phyloP scores from a whole-genome alignment of 2,888 invertebrate genomes.

The Lochmaea capreae region DNA sequence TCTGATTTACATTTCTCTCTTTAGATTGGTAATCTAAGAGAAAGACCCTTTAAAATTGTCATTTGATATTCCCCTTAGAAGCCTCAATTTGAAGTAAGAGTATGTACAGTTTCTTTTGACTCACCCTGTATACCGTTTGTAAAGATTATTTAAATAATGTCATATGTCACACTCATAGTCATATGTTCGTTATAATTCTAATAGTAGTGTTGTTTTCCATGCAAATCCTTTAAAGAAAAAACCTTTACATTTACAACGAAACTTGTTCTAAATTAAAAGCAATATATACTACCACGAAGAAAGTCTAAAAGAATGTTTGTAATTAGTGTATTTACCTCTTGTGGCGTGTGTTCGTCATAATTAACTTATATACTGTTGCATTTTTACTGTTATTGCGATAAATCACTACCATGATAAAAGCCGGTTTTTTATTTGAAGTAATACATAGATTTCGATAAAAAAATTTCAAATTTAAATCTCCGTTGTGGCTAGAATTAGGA shows the following conservation, averaged over 20 bases:
- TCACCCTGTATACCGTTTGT: background rate
- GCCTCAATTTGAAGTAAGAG: no score
- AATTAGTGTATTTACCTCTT: constrained; percentile 48
- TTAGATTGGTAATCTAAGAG: no score
- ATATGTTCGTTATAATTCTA: background rate
- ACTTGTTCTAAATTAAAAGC: constrained; percentile 3
- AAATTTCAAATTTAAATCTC: no score
- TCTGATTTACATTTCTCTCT: no score
- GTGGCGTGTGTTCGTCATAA: constrained; percentile 39
- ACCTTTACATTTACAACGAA: background rate
- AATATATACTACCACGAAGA: background rate
- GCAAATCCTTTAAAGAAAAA: background rate
- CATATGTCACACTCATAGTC: background rate
- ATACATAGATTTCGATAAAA: background rate
- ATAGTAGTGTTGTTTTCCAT: background rate
- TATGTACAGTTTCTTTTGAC: no score
- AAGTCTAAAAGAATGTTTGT: constrained; percentile 14
- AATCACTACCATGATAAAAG: constrained; percentile 34
- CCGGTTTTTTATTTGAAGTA: background rate
- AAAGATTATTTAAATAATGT: background rate
- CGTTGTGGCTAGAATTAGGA: no score
- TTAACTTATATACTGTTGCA: constrained; percentile 30
- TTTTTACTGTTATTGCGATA: constrained; percentile 37
- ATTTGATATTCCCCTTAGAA: no score
- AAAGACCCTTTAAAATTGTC: no score